Evolutionary conservation across 37 sponge, comb jelly and placozoan species (phyloP).

Genomic region (Agelas oroides): DNA sequence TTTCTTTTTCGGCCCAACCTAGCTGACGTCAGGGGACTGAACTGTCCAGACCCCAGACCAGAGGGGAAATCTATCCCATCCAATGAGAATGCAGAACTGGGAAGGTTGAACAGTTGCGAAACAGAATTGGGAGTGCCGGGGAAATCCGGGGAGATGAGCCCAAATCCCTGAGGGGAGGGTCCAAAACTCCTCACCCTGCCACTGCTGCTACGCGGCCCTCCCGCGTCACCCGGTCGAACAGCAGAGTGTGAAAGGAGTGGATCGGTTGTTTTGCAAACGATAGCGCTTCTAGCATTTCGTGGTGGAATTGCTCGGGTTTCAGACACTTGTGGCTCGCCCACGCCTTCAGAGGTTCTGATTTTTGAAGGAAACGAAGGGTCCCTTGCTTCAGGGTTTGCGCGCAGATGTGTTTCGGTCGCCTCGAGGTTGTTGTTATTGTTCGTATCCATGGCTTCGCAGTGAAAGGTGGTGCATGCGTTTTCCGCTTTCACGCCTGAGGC

Average conservation of each 20-base stretch:
- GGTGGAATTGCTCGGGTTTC: too few species aligned
- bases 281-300: too few species aligned
- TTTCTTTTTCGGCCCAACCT: constrained; percentile 64
- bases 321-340: background rate
- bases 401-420: too few species aligned
- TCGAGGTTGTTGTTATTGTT: constrained; percentile 27
- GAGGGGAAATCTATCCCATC: constrained; percentile 48
- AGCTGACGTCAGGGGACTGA: constrained; percentile 67
- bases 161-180: background rate
- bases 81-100: constrained; percentile 36
- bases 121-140: constrained; percentile 43
- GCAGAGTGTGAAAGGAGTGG: too few species aligned
- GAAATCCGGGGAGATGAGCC: constrained; percentile 43
- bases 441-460: constrained; percentile 44
- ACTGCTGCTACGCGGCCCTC: background rate
- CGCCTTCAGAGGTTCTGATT: background rate
- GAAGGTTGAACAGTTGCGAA: constrained; percentile 43
- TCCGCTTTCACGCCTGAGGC: too few species aligned
- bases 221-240: too few species aligned
- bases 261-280: too few species aligned
- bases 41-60: constrained; percentile 51
- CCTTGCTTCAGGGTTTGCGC: too few species aligned
- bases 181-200: background rate
- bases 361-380: too few species aligned
- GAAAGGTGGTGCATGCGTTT: background rate